Base-by-base conservation (phyloP, 2,113 vertebrate species). In the Phylloscopus trochiloides region DNA sequence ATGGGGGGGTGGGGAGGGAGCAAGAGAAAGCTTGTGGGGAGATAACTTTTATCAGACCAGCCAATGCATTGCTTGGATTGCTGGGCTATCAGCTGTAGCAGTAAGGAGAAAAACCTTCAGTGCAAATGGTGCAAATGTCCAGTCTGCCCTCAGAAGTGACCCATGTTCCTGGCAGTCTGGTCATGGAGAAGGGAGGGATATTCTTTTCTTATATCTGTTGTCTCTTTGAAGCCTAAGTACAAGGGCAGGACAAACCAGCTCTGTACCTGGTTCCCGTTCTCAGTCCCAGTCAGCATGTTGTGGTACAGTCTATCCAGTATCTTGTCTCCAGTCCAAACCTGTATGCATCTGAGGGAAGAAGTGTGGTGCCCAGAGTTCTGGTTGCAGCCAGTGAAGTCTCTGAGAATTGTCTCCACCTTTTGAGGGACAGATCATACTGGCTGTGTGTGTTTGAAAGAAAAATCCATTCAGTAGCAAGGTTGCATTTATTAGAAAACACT, bases 1-100 rank as follows among this genome's bases (percentile, higher is more conserved):
- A 2, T 40, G 34, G 9, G 4, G 4, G 4, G 3, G 0, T 0
- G 1, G 1, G 3, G 40, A 5, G 38, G 0, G 2, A 28, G 17
- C 22, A 76, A 88, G 54, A 73, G 62, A 77, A 86, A 83, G 32
- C 67, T 88, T 79, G 20, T 42, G 8, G 6, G 9, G 15, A 32
- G 22, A 58, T 40, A 89, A 80, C 45, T 91, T 86, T 61, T 52
- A 48, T 95, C 58, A 88, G 48, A 72, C 19, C 62, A 85, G 48
- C 32, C n/a, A 51, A 12, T 16, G 19, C 50, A 29, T 40, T 79
- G 45, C 59, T 75, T 79, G 54, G 40, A 28, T 82, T 91, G 21
- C 67, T 79, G 68, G 14, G 32, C 77, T 80, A 28, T 90, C 67
- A 62, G 38, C 52, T 91, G 4, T 50, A 89, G 45, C 31, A 84